Conservation (phyloP, 2,797 vertebrate species). For the Lagorchestes hirsutus region DNA sequence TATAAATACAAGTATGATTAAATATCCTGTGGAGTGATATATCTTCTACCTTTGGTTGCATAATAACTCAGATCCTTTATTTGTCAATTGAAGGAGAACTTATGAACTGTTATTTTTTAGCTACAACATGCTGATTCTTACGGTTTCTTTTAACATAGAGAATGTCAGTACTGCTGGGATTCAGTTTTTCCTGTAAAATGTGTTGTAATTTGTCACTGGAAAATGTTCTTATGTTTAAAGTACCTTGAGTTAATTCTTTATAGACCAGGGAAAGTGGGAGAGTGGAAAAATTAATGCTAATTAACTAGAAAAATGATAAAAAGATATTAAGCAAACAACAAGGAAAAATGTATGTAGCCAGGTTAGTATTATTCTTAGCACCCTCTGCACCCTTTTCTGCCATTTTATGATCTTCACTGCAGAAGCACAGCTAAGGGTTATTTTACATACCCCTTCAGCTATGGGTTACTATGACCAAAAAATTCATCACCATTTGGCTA, state of each 20-base stretch:
- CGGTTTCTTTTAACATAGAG: not conserved
- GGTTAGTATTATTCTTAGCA: not conserved
- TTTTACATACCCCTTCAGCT: not conserved
- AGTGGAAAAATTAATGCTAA: not conserved
- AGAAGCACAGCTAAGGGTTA: not conserved
- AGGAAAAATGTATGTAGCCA: not conserved
- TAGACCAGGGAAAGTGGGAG: not conserved
- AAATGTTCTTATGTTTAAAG: not conserved
- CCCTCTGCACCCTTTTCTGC: not conserved
- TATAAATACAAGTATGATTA: not conserved
- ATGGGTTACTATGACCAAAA: not conserved
- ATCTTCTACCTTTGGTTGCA: not conserved
- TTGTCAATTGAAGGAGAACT: not conserved
- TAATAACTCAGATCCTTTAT: not conserved
- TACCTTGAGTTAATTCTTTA: not conserved
- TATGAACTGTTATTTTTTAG: too few relatives aligned
- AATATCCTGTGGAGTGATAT: not conserved
- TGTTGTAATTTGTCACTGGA: not conserved
- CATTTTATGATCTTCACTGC: not conserved
- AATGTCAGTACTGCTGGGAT: not conserved
- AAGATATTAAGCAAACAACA: not conserved
- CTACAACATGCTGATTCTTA: not conserved
- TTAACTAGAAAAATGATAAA: not conserved
- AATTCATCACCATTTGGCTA: not conserved
- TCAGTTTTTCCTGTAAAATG: not conserved